phyloP scores from a whole-genome alignment of 2,888 invertebrate genomes.

The Flexamia atlantica region DNA sequence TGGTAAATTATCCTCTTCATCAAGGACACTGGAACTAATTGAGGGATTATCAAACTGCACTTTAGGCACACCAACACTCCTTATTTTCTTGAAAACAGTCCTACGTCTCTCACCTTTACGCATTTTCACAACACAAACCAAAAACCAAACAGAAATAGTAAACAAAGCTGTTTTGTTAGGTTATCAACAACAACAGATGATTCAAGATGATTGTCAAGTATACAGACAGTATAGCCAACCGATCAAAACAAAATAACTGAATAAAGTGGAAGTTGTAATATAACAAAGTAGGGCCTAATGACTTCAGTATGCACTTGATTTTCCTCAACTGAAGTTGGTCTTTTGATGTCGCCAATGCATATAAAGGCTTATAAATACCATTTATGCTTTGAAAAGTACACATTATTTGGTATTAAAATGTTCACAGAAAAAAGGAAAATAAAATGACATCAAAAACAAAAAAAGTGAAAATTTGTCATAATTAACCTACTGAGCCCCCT shows the following conservation, averaged over 20 bases:
- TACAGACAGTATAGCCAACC: constrained; percentile 38
- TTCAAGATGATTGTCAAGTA: constrained; percentile 14
- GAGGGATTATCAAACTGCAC: constrained; percentile 30
- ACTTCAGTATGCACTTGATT: not conserved
- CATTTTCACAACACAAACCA: constrained; percentile 38
- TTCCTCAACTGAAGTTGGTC: constrained; percentile 4
- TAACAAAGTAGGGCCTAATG: not conserved
- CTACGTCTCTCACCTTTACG: constrained; percentile 9
- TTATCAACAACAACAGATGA: constrained; percentile 28
- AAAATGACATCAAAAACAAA: constrained; percentile 13
- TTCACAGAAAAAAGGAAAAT: constrained; percentile 27
- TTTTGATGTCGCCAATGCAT: not conserved
- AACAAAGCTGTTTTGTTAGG: constrained; percentile 10
- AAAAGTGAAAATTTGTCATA: not conserved
- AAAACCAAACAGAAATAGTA: constrained; percentile 6
- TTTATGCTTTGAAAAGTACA: constrained; percentile 20
- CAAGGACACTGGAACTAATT: not conserved
- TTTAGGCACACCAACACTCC: constrained; percentile 49
- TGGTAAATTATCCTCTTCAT: constrained; percentile 20
- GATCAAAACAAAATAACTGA: constrained; percentile 11
- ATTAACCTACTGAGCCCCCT: constrained; percentile 18
- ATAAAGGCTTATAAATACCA: not conserved
- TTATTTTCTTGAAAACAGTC: constrained; percentile 44
- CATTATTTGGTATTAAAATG: constrained; percentile 41
- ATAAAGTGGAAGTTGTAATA: not conserved